phyloP scores from a whole-genome alignment of 1,140 invertebrate species.

The Drosophila orosa region DNA sequence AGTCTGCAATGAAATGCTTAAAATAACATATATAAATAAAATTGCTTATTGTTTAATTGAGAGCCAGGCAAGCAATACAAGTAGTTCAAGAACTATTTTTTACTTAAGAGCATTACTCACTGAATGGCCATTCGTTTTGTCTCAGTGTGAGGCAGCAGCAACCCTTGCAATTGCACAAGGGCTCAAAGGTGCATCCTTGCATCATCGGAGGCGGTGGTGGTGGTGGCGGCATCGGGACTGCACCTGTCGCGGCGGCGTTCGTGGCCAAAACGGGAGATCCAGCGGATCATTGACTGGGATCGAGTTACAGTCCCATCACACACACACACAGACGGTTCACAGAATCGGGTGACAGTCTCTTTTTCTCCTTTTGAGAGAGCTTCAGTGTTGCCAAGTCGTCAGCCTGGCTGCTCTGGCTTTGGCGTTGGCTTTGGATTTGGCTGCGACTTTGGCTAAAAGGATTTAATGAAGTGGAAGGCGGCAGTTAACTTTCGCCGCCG shows the following conservation, averaged over 20 bases:
- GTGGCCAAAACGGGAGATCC: conserved; percentile 56
- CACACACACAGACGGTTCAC: conserved; percentile 44
- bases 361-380: too few species aligned
- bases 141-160: conserved; percentile 28
- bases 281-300: conserved; percentile 74
- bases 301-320: conserved; percentile 56
- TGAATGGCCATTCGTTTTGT: not conserved
- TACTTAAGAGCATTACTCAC: too few species aligned
- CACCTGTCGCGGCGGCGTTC: conserved; percentile 74
- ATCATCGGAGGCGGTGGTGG: conserved; percentile 41
- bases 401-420: conserved; percentile 39
- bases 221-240: conserved; percentile 37
- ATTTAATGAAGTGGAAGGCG: conserved; percentile 79
- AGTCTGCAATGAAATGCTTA: too few species aligned
- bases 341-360: conserved; percentile 48
- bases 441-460: conserved; percentile 61
- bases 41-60: too few species aligned
- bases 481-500: conserved; percentile 62
- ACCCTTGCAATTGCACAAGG: conserved; percentile 68
- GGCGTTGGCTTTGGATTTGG: conserved; percentile 13
- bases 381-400: conserved; percentile 40
- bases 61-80: too few species aligned
- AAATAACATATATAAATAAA: too few species aligned
- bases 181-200: conserved; percentile 78
- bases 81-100: too few species aligned